Evolutionary conservation across 2,797 vertebrate species (phyloP).

Genomic region (Anomalospiza imberbis): DNA sequence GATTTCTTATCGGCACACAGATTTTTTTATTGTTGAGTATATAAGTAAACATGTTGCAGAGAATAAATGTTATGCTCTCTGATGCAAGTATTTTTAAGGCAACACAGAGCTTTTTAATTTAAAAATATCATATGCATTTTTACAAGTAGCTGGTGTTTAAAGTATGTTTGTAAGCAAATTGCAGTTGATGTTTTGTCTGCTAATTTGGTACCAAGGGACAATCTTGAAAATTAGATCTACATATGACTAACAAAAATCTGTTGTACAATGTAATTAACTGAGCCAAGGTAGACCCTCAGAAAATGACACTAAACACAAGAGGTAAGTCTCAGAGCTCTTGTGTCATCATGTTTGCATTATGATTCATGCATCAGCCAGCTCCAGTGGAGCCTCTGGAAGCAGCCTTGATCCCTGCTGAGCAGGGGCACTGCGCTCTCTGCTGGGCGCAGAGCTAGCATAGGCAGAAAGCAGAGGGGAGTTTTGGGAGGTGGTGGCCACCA

Average conservation of each 20-base stretch:
- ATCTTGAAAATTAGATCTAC: constrained; percentile 29
- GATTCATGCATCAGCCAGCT: not conserved
- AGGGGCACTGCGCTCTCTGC: constrained; percentile 39
- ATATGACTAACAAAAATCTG: constrained; percentile 35
- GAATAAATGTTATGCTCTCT: not conserved
- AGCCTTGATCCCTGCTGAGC: not conserved
- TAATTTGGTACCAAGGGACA: constrained; percentile 22
- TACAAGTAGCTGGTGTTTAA: constrained; percentile 41
- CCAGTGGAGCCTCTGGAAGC: not conserved
- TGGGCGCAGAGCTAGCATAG: not conserved
- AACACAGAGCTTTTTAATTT: constrained; percentile 24
- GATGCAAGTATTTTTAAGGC: not conserved
- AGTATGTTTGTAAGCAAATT: constrained; percentile 47
- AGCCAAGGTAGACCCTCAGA: not conserved
- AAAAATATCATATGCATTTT: constrained; percentile 14
- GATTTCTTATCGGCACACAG: not conserved
- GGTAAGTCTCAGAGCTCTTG: not conserved
- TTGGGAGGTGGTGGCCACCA: accelerated
- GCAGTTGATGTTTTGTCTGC: not conserved
- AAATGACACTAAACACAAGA: not conserved
- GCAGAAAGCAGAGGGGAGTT: not conserved
- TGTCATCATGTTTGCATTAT: not conserved
- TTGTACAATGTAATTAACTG: not conserved
- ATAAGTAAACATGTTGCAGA: not conserved
- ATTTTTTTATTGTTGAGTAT: not conserved